Base-by-base conservation (phyloP, 2,113 vertebrate genomes). In the Colistium nudipinnis region DNA sequence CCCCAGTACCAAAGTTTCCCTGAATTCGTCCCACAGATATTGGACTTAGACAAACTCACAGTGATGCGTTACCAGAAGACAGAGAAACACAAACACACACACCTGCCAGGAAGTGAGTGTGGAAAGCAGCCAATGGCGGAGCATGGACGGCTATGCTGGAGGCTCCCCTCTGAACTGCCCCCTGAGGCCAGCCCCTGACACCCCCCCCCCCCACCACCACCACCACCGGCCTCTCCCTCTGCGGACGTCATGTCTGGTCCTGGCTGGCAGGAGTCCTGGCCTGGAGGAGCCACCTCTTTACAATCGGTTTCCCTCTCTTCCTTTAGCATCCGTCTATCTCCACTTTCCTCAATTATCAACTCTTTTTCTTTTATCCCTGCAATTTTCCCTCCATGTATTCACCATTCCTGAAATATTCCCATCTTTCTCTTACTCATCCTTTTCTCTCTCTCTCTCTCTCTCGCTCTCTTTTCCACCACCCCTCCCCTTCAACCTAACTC, bases 231-330 rank as follows among this genome's bases (percentile, higher is more conserved):
- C 93, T 94, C 93, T 95, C 95, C 94, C 92, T 94, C 94, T 93
- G 94, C 92, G 92, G 94, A 93, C 92, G 95, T 96, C 96, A 95
- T 95, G 95, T 96, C 95, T 96, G 94, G 95, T 94, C 94, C 94
- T 95, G 92, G 95, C 95, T 94, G 89, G 91, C 91, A 95, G 96
- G 95, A 94, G 88, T 95, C 94, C 93, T 93, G 94, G 94, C 94
- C 95, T 95, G 94, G 93, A 88, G 84, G 89, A 90, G 75, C 78
- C 85, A 83, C 84, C 78, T 82, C 80, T 87, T 68, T 87, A 41
- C 74, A 69, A 81, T 92, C 74, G 90, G 72, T 92, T 90, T 92
- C 90, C 88, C 93, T 89, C 90, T 93, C 88, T 92, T 92, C 93
- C 92, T n/a, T n/a, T n/a, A n/a, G n/a, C n/a, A n/a, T n/a, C n/a